Evolutionary conservation across 1,140 invertebrate species (phyloP).

Genomic region (Melitaea cinxia): DNA sequence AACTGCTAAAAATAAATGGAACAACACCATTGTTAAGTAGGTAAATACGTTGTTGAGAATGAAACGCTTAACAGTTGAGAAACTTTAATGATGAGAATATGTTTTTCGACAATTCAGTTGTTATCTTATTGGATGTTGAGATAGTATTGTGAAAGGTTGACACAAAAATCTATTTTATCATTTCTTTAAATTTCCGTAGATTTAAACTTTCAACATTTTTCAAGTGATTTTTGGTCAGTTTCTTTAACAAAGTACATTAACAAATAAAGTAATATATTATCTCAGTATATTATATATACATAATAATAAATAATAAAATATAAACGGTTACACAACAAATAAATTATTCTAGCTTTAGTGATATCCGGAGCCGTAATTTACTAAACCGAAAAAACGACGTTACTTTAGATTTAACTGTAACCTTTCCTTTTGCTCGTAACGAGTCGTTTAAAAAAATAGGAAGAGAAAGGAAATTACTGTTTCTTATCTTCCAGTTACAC

Average conservation of each 20-base stretch:
- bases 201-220: constrained; percentile 14
- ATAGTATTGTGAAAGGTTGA: constrained; percentile 33
- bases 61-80: background rate
- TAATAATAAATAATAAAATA: background rate
- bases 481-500: background rate
- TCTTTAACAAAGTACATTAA: no score
- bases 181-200: constrained; percentile 21
- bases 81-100: background rate
- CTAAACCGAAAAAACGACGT: background rate
- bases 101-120: background rate
- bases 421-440: background rate
- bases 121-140: constrained; percentile 16
- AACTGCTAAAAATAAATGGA: no score
- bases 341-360: background rate
- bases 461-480: constrained; percentile 13
- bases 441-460: background rate
- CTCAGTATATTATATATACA: background rate
- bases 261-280: background rate
- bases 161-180: constrained; percentile 23
- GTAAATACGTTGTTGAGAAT: no score
- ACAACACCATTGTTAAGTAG: no score
- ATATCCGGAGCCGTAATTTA: background rate
- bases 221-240: background rate
- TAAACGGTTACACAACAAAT: background rate
- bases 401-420: background rate